Base-by-base conservation (phyloP, 2,888 invertebrate genomes). In the Eristalis arbustorum region DNA sequence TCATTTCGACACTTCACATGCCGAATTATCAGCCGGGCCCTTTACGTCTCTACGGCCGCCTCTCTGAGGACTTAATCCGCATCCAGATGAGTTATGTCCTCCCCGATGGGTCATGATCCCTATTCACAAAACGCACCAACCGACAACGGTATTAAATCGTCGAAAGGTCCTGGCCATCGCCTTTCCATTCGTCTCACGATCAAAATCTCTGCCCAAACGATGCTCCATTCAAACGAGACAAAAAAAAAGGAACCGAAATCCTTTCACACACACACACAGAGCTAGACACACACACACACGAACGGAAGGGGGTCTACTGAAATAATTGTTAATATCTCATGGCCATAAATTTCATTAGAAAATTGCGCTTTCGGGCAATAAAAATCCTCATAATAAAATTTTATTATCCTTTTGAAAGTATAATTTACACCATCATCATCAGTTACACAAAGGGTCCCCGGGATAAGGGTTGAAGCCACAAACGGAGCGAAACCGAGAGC, bases 341-440 rank as follows among this genome's bases (percentile, higher is more conserved):
- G 71, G 76, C 49, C 66, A 76, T 82, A 82, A 82, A 82, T 76
- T 82, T 82, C 76, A 82, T 82, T 82, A 76, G 71, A 67, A 75
- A 82, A 82, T 82, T 82, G 71, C 67, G 81, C 82, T 82, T 71
- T 82, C 66, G 66, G 66, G 82, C 76, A 82, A 82, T 82, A 76
- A 82, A 82, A 82, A 76, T 82, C 71, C 76, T 82, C 76, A 76
- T 82, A 82, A 82, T 82, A 82, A 76, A 82, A 76, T 82, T 82
- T 82, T 76, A 82, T 82, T 82, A 82, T 82, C 82, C 82, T 76
- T 81, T 82, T 82, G 76, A 82, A 82, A 74, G 82, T 71, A 82
- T 82, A 82, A 82, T 82, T 82, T 76, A 82, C 82, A 82, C 82
- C 81, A 81, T 75, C 81, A 81, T 81, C 81, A 81, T 75, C 81